Conservation (phyloP, 2,888 invertebrate species). For the Zeuzera pyrina region DNA sequence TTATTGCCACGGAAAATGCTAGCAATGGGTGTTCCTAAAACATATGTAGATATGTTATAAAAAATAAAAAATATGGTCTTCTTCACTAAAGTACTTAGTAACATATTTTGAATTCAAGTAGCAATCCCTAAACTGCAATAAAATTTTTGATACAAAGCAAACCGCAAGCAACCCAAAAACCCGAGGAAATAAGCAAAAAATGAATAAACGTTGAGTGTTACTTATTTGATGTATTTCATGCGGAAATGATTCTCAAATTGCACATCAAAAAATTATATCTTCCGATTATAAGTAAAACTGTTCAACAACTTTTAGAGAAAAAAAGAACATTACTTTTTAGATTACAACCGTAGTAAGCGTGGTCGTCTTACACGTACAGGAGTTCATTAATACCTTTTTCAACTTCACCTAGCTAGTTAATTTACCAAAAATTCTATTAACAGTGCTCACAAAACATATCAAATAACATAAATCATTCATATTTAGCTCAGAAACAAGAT, state of each 20-base stretch:
- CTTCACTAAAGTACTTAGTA: too few species aligned
- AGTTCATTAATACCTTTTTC: not conserved
- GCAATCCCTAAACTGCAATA: not conserved
- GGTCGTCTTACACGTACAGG: too few species aligned
- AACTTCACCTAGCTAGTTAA: not conserved
- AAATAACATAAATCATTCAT: constrained; percentile 42
- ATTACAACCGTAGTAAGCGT: too few species aligned
- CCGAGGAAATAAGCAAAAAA: constrained; percentile 48
- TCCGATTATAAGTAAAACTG: constrained; percentile 54
- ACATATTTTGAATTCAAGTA: too few species aligned
- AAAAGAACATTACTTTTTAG: too few species aligned
- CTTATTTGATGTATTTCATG: constrained; percentile 56
- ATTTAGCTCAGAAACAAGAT: constrained; percentile 40
- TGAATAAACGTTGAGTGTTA: constrained; percentile 42
- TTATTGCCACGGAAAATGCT: too few species aligned
- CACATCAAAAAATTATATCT: constrained; percentile 47
- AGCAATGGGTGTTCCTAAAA: too few species aligned
- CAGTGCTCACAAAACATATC: constrained; percentile 24
- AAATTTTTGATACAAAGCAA: constrained; percentile 14
- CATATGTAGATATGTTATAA: too few species aligned
- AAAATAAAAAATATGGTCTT: too few species aligned
- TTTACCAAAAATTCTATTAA: constrained; percentile 4
- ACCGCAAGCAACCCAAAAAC: constrained; percentile 37
- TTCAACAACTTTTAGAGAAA: too few species aligned
- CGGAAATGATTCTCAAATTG: constrained; percentile 71